Base-by-base conservation (phyloP, 2,113 vertebrate genomes). In the Stegastes partitus region DNA sequence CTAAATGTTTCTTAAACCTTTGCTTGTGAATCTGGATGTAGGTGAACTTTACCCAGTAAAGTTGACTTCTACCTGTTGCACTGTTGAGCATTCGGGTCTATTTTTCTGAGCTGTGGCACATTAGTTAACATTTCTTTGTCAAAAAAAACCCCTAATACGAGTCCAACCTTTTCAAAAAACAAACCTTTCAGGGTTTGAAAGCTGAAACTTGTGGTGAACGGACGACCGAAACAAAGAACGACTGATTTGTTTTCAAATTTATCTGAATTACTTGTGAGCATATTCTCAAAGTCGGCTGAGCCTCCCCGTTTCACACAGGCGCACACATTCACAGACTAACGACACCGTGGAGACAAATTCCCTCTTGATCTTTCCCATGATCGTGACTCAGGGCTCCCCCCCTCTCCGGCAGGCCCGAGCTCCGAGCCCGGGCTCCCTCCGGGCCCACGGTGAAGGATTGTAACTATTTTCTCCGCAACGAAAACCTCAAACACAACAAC, bases 401-500 rank as follows among this genome's bases (percentile, higher is more conserved):
- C 66, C 11, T n/a, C 57, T 54, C n/a, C 62, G 31, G 9, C 72
- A 44, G 84, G 34, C 67, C 69, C 5, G 26, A 26, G 56, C 53
- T 55, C 21, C 3, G 12, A 16, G 69, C 56, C 63, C 68, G 50
- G 0, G 26, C 57, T 83, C 91, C 84, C 84, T 37, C 50, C 0
- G 81, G 85, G 39, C 84, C 84, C 76, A 47, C 37, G 50, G 58
- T 84, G 81, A 82, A 77, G 81, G 66, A 89, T 71, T 85, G 74
- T 5, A 87, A 84, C 84, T 74, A 86, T 89, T 87, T 87, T 74
- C 84, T 78, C 78, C 53, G 7, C 65, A 81, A 65, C 19, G 3
- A n/a, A 73, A 90, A 87, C 86, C 84, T 87, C 87, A 87, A 86
- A 90, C 82, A 87, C 87, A 91, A 90, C 85, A 87, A 85, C 81